Evolutionary conservation across 2,888 invertebrate genomes (phyloP).

Genomic region (Xylocampa areola): DNA sequence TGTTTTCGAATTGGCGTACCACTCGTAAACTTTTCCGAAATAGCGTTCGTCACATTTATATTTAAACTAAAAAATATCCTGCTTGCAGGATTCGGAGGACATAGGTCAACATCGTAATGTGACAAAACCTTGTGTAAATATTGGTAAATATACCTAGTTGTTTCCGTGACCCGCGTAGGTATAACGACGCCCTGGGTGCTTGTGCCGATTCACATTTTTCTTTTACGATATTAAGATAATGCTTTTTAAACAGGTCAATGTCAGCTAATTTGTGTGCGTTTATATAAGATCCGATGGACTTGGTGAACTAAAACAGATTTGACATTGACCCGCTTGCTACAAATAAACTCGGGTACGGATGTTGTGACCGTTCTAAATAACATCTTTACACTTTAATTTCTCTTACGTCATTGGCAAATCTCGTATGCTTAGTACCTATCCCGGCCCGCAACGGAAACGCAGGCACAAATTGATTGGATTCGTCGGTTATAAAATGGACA

Average conservation of each 20-base stretch:
- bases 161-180: no score
- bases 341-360: conserved; percentile 44
- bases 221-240: conserved; percentile 7
- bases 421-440: not conserved
- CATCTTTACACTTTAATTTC: conserved; percentile 36
- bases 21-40: no score
- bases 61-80: no score
- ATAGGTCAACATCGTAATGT: no score
- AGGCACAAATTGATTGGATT: not conserved
- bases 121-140: no score
- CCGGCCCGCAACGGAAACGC: not conserved
- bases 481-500: not conserved
- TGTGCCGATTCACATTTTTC: not conserved
- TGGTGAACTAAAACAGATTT: conserved; percentile 46
- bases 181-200: not conserved
- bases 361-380: conserved; percentile 46
- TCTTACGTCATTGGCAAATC: conserved; percentile 35
- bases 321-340: conserved; percentile 64
- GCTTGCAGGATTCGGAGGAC: no score
- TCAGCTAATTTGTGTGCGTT: conserved; percentile 42
- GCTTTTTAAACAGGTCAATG: conserved; percentile 58
- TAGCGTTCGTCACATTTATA: no score
- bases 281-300: conserved; percentile 41
- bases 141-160: no score
- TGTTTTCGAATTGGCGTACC: no score